Percentiles rank a stretch among this genome's conserved stretches.
Evolutionary conservation across 2,113 vertebrate genomes (phyloP).

Genomic region (Collichthys lucidus): DNA sequence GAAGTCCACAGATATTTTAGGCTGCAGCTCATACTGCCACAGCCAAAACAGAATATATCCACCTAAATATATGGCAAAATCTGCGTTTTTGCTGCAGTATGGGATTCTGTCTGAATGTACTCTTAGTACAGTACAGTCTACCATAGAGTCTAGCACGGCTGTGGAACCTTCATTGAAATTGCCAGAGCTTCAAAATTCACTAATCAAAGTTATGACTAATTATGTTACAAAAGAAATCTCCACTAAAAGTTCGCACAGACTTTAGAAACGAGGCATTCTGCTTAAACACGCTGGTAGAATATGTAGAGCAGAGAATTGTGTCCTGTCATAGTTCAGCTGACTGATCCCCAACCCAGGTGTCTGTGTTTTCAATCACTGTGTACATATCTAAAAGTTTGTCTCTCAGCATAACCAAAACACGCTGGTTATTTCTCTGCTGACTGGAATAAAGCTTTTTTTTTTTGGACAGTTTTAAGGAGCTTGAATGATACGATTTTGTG

Average conservation of each 20-base stretch:
- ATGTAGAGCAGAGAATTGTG: background rate
- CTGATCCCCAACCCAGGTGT: background rate
- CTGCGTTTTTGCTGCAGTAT: too few species aligned
- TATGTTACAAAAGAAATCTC: background rate
- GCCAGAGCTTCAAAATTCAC: background rate
- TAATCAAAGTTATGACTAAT: background rate
- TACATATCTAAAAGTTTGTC: background rate
- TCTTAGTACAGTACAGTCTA: background rate
- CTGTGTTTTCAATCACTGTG: slow-evolving; percentile 15
- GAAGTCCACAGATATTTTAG: too few species aligned
- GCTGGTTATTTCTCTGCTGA: slow-evolving; percentile 3
- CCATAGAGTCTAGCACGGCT: background rate
- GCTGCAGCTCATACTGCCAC: background rate
- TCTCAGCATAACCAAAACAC: background rate
- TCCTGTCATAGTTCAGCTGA: background rate
- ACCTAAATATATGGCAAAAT: too few species aligned
- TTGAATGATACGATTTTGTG: slow-evolving; percentile 2
- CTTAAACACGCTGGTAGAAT: background rate
- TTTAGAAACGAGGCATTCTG: background rate
- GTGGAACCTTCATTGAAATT: background rate
- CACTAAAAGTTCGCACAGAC: background rate
- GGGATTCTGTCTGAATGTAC: too few species aligned
- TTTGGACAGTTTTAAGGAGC: background rate
- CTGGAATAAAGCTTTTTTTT: background rate
- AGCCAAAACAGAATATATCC: too few species aligned